A percentile compares a stretch with the other conserved stretches of the same genome.
phyloP scores from a whole-genome alignment of 2,888 invertebrate species.

The Saturnia japonica region DNA sequence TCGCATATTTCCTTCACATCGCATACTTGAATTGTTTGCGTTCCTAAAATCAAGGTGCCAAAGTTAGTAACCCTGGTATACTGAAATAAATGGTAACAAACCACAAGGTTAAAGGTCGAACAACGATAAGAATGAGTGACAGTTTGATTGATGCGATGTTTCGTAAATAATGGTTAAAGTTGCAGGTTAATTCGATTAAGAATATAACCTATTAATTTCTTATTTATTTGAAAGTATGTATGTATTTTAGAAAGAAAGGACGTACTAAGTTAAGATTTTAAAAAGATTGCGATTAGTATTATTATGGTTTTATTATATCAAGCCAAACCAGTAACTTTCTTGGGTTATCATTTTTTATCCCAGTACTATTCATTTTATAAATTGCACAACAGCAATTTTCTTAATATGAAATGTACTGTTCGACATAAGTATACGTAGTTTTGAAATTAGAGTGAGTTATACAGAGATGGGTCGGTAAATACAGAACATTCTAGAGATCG shows the following conservation, averaged over 20 bases:
- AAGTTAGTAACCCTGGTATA: slow-evolving; percentile 15
- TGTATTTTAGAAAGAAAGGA: not conserved
- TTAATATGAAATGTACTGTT: not conserved
- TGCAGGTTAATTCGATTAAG: slow-evolving; percentile 31
- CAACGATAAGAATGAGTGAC: slow-evolving; percentile 46
- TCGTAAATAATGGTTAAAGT: slow-evolving; percentile 33
- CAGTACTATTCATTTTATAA: not conserved
- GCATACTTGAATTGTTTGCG: not conserved
- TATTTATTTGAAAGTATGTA: not conserved
- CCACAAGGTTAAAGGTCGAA: slow-evolving; percentile 45
- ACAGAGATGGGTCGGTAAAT: not conserved
- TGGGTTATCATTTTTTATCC: not conserved
- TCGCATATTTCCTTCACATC: not conserved
- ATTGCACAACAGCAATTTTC: not conserved
- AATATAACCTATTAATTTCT: not conserved
- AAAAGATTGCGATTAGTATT: no score
- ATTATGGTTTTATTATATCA: not conserved
- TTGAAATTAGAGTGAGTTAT: not conserved
- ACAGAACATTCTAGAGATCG: not conserved
- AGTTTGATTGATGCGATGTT: slow-evolving; percentile 53
- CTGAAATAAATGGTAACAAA: slow-evolving; percentile 43
- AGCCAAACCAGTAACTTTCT: not conserved
- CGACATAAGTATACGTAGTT: not conserved
- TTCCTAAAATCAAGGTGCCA: not conserved
- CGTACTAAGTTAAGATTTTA: not conserved